Conservation (phyloP, 2,797 vertebrate genomes). For the Sebastolobus alascanus region DNA sequence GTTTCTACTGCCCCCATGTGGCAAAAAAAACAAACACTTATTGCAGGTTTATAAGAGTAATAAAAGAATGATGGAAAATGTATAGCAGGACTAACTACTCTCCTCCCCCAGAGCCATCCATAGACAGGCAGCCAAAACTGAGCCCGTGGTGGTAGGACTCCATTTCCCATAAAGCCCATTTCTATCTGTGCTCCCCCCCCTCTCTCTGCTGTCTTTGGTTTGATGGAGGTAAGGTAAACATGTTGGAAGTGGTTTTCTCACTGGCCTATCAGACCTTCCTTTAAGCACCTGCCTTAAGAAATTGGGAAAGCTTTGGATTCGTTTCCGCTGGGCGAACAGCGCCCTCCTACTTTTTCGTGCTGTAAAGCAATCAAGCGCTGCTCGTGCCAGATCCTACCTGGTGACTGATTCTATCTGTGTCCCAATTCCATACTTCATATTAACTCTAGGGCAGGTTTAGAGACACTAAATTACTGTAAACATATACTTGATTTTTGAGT, state of each 20-base stretch:
- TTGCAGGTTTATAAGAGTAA: not conserved
- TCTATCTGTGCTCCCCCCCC: not conserved
- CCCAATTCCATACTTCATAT: conserved; percentile 11
- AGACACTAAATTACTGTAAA: not conserved
- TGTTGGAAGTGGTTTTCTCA: not conserved
- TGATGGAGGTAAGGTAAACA: not conserved
- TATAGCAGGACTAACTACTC: not conserved
- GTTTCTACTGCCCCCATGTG: not conserved
- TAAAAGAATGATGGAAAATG: not conserved
- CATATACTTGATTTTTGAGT: not conserved
- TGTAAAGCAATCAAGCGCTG: not conserved
- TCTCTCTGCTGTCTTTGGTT: conserved; percentile 20
- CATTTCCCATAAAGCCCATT: too few species aligned
- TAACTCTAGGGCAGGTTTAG: not conserved
- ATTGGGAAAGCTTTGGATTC: not conserved
- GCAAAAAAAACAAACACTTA: not conserved
- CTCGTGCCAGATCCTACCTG: not conserved
- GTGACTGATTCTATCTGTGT: not conserved
- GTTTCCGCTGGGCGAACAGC: not conserved
- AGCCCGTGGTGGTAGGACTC: not conserved
- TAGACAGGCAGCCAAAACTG: not conserved
- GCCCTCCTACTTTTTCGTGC: not conserved
- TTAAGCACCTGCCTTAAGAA: not conserved
- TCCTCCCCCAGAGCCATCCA: not conserved
- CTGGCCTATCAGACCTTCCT: not conserved